Conservation (phyloP, 2,797 vertebrate species). For the Lutjanus argentimaculatus region DNA sequence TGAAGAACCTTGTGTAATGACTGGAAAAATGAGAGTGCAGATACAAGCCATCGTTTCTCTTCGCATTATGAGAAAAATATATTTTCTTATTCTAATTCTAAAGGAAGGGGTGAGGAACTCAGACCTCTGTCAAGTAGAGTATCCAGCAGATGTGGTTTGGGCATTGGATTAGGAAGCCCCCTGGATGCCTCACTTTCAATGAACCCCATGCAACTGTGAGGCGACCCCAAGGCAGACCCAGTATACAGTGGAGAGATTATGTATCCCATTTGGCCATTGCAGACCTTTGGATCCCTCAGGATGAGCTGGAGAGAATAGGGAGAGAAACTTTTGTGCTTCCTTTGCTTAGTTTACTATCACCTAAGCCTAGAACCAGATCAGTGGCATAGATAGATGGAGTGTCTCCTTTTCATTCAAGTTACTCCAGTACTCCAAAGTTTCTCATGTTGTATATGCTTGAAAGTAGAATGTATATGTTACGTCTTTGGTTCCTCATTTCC, state of each 20-base stretch:
- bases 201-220: not conserved
- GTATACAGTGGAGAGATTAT: not conserved
- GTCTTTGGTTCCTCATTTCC: conserved; percentile 35
- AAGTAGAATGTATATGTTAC: not conserved
- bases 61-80: not conserved
- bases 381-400: not conserved
- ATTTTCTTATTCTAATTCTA: too few relatives aligned
- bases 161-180: not conserved
- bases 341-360: not conserved
- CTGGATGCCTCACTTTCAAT: not conserved
- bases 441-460: not conserved
- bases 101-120: not conserved
- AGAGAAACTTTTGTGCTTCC: not conserved
- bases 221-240: not conserved
- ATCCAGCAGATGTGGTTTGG: not conserved
- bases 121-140: not conserved
- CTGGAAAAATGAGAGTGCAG: not conserved
- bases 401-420: not conserved
- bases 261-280: not conserved
- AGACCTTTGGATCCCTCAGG: not conserved
- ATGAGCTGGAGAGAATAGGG: not conserved
- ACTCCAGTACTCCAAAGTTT: not conserved
- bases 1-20: too few relatives aligned
- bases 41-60: not conserved
- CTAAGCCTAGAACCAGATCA: not conserved